phyloP scores from a whole-genome alignment of 2,888 invertebrate species.

The Tetanocera ferruginea region DNA sequence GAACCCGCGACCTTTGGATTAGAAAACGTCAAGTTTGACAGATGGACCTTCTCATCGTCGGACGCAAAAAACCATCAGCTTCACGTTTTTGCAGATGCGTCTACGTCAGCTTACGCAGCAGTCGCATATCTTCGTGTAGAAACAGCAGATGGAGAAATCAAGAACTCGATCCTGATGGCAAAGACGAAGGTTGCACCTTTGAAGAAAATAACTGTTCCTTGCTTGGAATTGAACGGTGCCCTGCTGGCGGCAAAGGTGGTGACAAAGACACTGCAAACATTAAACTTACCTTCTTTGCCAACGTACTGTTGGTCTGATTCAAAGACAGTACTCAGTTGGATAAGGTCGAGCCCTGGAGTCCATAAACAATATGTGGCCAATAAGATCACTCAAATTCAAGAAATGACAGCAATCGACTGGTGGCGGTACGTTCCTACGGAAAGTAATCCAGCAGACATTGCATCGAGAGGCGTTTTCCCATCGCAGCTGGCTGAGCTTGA shows the following conservation, averaged over 20 bases:
- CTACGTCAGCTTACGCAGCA: constrained; percentile 38
- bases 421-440: constrained; percentile 7
- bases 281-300: constrained; percentile 20
- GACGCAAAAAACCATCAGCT: not conserved
- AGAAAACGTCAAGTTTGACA: no score
- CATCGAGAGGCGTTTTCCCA: constrained; percentile 18
- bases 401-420: not conserved
- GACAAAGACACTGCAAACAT: constrained; percentile 16
- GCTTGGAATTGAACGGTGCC: constrained; percentile 41
- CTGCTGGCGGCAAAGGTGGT: constrained; percentile 34
- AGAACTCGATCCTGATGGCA: constrained; percentile 37
- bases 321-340: constrained; percentile 36
- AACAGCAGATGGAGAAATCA: constrained; percentile 17
- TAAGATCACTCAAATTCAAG: constrained; percentile 16
- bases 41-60: not conserved
- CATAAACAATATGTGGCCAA: constrained; percentile 39
- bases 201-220: constrained; percentile 41
- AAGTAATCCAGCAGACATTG: constrained; percentile 11
- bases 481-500: constrained; percentile 11
- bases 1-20: constrained; percentile 71
- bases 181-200: constrained; percentile 41
- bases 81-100: constrained; percentile 34
- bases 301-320: constrained; percentile 35
- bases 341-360: constrained; percentile 37
- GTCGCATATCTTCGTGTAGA: constrained; percentile 38